Evolutionary conservation across 2,797 vertebrate species (phyloP), one percentile per base, ranked within the genome.

Genomic region (Pempheris klunzingeri): DNA sequence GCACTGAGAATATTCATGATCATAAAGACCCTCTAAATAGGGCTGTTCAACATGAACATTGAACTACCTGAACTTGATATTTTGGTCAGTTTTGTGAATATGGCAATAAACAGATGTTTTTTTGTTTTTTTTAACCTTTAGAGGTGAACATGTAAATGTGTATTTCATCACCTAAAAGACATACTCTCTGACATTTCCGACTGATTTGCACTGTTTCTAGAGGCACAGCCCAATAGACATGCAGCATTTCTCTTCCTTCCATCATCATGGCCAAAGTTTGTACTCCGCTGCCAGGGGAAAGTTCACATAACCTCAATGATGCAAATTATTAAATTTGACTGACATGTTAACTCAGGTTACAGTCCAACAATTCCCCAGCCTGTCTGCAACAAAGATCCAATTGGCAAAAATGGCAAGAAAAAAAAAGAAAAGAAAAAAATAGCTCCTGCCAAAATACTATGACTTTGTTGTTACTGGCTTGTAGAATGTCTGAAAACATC

Each of bases 321-420:
- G 84, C 82, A 90, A 88, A 92, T 93, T 80, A 92, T 87, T 81
- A 76, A 74, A 90, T 86, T 82, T 89, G 89, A 92, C 86, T 87
- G 90, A 87, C 91, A 88, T 65, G 84, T 84, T 88, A 82, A 81
- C 91, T 90, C 66, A 61, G 74, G 91, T 90, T 91, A 87, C 88
- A 83, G 82, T 76, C 82, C 80, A 86, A 76, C 81, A 82, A 76
- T 79, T 79, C 85, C 80, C 84, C 49, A 55, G 80, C 77, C 60
- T 32, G 79, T 84, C 78, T 84, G 86, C 71, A 88, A 91, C 91
- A 88, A 90, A 91, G 84, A 87, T 85, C 85, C 92, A 87, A 84
- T 81, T 92, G 88, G 92, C 84, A 85, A 82, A 80, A 87, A 86
- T 58, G 81, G 74, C 57, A 74, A 85, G 78, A 81, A 85, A 78